A percentile compares a stretch with the other conserved stretches of the same genome.
These are phyloP conservation scores for Xylota segnis DNA, from an alignment of 2,888 invertebrate genomes.

Conservation along the genomic window DNA sequence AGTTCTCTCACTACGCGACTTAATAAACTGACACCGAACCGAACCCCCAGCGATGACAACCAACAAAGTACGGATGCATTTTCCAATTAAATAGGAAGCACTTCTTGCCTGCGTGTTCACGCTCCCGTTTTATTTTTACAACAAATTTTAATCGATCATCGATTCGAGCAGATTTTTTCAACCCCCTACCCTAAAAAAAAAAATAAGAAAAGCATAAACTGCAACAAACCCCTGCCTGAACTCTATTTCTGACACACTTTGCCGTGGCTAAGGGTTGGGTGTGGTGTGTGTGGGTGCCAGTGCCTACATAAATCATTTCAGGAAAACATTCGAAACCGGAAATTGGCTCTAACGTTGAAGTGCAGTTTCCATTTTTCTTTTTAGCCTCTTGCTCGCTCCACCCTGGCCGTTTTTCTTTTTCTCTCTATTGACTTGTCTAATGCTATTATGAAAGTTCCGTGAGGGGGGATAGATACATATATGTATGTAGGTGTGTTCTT, in stretches of 20 bases:
- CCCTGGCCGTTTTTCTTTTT: neutral
- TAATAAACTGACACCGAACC: conserved; percentile 16
- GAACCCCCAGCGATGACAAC: neutral
- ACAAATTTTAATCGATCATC: conserved; percentile 64
- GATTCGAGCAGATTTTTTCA: conserved; percentile 17
- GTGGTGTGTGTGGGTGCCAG: conserved; percentile 1
- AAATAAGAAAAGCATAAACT: conserved; percentile 43
- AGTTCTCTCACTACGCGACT: neutral
- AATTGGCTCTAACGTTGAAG: conserved; percentile 66
- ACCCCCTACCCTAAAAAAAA: neutral
- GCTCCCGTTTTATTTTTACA: neutral
- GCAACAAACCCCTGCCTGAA: conserved; percentile 37
- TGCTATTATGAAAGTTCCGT: conserved; percentile 56
- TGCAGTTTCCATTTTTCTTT: conserved; percentile 39
- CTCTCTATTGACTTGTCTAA: conserved; percentile 52
- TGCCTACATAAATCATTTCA: conserved; percentile 59
- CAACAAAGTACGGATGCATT: conserved; percentile 12
- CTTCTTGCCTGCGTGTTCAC: neutral
- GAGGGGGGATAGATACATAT: conserved; percentile 9
- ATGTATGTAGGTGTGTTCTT: conserved; percentile 25
- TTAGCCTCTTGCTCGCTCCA: neutral
- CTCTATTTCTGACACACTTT: conserved; percentile 56
- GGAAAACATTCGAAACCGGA: conserved; percentile 59
- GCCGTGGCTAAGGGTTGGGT: conserved; percentile 9
- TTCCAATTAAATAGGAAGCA: conserved; percentile 30